Base-by-base conservation (phyloP, 2,797 vertebrate genomes). In the Phalanger gymnotis region DNA sequence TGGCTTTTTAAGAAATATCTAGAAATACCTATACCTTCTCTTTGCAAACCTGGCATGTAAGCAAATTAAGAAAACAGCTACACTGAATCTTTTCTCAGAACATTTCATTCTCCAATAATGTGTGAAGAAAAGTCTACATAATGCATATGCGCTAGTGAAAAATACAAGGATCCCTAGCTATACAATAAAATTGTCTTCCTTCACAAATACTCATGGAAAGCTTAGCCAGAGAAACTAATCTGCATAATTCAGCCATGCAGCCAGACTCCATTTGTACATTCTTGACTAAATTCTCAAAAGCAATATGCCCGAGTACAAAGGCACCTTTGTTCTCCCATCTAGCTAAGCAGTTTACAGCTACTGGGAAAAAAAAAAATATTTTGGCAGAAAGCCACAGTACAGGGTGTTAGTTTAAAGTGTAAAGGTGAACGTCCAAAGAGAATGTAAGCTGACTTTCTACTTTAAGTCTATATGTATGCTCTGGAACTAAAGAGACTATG, bases 261-360 rank as follows among this genome's bases (percentile, higher is more conserved):
- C 93, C 87, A 94, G 95, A 98, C 98, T 96, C 93, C 92, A 58
- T 97, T 96, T 97, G 98, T 98, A 98, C 97, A 97, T 97, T 97
- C 96, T 93, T 97, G 56, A 97, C 97, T 98, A 98, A 98, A 95
- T 96, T 98, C 97, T 98, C 98, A 94, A 97, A 97, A 98, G 98
- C 97, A 97, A 96, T 96, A 96, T 73, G 94, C 95, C 96, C 2
- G 0, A 93, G 94, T 28, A 99, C 98, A 99, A 98, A 98, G 98
- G 97, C 96, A 98, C 97, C 98, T 98, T 98, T 99, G 99, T 99
- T 98, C 98, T 95, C 95, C 96, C 98, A 98, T 97, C 98, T 90
- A 98, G 97, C 98, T 98, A 99, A 99, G 98, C 98, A 98, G 98
- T 98, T 98, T 98, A 98, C 97, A 98, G 97, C 96, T 97, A 95